Base-by-base conservation (phyloP, 2,888 invertebrate species). In the Drosophila austrosaltans region DNA sequence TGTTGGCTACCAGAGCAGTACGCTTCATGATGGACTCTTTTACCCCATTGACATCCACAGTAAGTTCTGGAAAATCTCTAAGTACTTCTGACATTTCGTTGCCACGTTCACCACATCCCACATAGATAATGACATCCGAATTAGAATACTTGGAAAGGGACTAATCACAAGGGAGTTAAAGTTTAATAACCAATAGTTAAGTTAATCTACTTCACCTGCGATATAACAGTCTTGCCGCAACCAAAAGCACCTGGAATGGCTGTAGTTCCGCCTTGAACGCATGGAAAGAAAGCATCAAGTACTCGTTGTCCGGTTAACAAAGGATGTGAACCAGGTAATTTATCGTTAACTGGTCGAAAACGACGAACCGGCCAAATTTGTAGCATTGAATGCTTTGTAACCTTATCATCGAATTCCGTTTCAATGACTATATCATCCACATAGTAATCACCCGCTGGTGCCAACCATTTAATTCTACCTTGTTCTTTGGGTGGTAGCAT, bases 81-180 rank as follows among this genome's bases (percentile, higher is more conserved):
- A 99, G 94, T 94, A 98, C 97, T 93, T 99, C 99, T 82, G 99
- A 98, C 99, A 99, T 99, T 94, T 99, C 99, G 94, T 99, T 99
- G 94, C 97, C 99, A 94, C 99, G 96, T 94, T 99, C 99, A 69
- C 99, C 99, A 93, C 99, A 99, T 72, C 99, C 99, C 77, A 99
- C 99, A 94, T 99, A 99, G 90, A 99, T 93, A 93, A 99, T 99
- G 91, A 99, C 98, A 93, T 99, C 99, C 65, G 98, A 99, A 94
- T 99, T 99, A 92, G 99, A 99, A 93, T 98, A 99, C 93, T 99
- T 99, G 90, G 99, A 99, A 73, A 99, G 94, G 1, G 99, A 98
- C 93, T 99, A 28, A n/a, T 16, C 16, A 16, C 16, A 0, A 16
- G 8, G 3, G n/a, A 48, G 2, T 10, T 4, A 12, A 5, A 16